Evolutionary conservation across 2,113 vertebrate species (phyloP), one percentile per base, ranked within the genome.

Genomic region (Panthera tigris): DNA sequence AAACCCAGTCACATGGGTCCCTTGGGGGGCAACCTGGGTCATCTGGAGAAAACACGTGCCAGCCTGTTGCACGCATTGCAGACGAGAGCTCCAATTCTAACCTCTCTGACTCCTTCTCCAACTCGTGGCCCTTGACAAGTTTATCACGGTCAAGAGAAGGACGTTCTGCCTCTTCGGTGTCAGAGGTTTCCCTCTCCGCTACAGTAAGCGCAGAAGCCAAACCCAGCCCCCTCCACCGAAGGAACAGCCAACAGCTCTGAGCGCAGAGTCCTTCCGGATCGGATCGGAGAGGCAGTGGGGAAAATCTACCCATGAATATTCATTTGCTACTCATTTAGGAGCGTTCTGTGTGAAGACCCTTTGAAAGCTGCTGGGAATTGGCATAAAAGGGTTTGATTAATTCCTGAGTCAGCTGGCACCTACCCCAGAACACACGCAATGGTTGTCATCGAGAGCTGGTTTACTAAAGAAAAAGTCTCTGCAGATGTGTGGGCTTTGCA

Each of bases 371-470:
- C 94, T 50, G 93, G 78, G 89, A 93, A 82, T 25, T 25, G 91
- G 89, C 81, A 96, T 89, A 86, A 98, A 95, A 83, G 78, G 31
- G 48, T 92, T 83, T 98, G 96, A 98, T 98, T 66, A 95, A 96
- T 74, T 83, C 96, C 96, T 61, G 88, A 96, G 82, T 96, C 94
- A 92, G 97, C 96, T 92, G 96, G 95, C 89, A 92, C 57, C 25
- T 57, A 23, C 91, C 97, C 81, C 61, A 93, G 96, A 96, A 63
- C 93, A 88, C 94, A 68, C 7, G 82, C 85, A 15, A 13, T 1
- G 89, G 93, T 94, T 93, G 95, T 97, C 95, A 97, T 55, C 95
- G 96, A 66, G 95, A 98, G 66, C 41, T 29, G 55, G 74, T 94
- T 92, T 45, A 76, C 83, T 19, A 87, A 91, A 96, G 95, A 48